Base-by-base conservation (phyloP, 1,140 invertebrate genomes). In the Drosophila tani region DNA sequence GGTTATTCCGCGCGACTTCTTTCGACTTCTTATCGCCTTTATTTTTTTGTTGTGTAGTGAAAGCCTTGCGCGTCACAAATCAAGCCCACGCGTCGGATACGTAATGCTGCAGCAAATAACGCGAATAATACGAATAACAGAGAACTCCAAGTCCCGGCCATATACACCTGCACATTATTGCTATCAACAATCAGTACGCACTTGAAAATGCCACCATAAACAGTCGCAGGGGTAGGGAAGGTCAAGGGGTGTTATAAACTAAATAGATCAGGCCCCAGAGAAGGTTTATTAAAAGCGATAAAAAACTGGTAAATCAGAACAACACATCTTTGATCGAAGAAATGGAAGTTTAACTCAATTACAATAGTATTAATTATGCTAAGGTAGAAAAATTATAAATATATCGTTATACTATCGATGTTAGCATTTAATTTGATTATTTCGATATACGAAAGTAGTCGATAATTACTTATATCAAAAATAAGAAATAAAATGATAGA, bases 61-160 rank as follows among this genome's bases (percentile, higher is more conserved):
- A 71, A 73, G 69, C 69, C 69, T 59, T 73, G 63, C 32, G 29
- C 46, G 29, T 60, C 68, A 73, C 68, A 73, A 59, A 73, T 73
- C 70, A 73, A 21, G 15, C 29, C 53, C 70, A 74, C 70, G 70
- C 70, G 70, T 73, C 70, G 21, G 21, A 41, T 51, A 60, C 38
- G 21, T 35, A 58, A n/a, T 67, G 32, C 17, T 67, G 41, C 17
- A 24, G 17, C 17, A 24, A 40, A 32, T 15, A 43, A 21, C 9
- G 29, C 27, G 50, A 56, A 24, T 51, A 50, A 17, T 5, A 27
- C 15, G 9, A 50, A 50, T 50, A n/a, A 17, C 24, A 15, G 17
- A 29, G 12, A 27, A 19, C 38, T 60, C 15, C n/a, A 43, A 40
- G 17, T 35, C 32, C 32, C 32, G 32, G 32, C 32, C 8, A 35